Evolutionary conservation across 2,113 vertebrate genomes (phyloP), one percentile per base, ranked within the genome.

Genomic region (Hirundichthys speculiger): DNA sequence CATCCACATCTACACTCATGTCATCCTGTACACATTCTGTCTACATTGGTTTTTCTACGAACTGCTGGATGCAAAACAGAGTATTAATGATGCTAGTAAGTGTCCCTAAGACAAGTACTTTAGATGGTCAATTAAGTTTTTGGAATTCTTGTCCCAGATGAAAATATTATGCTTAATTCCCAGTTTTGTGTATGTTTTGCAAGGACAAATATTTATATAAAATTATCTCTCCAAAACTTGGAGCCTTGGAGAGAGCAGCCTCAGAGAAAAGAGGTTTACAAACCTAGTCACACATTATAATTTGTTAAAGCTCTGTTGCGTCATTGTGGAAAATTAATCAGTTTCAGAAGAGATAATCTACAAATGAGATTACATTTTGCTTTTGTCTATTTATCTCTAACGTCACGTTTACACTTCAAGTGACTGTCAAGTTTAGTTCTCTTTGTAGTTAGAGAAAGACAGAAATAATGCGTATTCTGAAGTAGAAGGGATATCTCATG

Each of bases 131-230:
- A 43, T 43, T 51, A 52, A 40, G 48, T 53, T 34, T 64, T 67
- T 40, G 34, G 1, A 13, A 21, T 45, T 20, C 21, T 66, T 46
- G 25, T 18, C 25, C 25, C 21, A 53, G 25, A 70, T 67, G 20
- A 67, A 71, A 64, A 39, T 43, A 42, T 53, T 47, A 0, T 69
- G 52, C 18, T 61, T 52, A 16, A 60, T 71, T 70, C 67, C 22
- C 57, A 48, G 24, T 48, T 53, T 41, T 20, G 16, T 54, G 1
- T 42, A 27, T 34, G 34, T 50, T 42, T 49, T 69, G 27, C 65
- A 65, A 46, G 46, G 76, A 56, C 39, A 76, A 47, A 48, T 50
- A 30, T 57, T 82, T 66, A 24, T 54, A 13, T 60, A 66, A 64
- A 45, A 48, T 67, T 55, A 62, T 55, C 49, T 21, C 16, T 16